Evolutionary conservation across 2,888 invertebrate genomes (phyloP).

Genomic region (Coremacera marginata): DNA sequence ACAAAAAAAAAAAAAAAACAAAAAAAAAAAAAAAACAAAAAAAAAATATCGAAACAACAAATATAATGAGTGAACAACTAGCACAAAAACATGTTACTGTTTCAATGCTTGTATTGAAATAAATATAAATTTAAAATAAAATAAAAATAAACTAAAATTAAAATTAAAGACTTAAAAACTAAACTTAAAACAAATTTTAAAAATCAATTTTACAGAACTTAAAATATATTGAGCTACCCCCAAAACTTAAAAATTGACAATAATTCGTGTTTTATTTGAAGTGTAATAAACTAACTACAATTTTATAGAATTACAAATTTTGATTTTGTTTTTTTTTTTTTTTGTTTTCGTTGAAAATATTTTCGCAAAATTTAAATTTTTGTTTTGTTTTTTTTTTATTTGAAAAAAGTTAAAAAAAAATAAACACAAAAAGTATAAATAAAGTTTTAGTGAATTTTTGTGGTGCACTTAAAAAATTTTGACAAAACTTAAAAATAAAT

Average conservation of each 20-base stretch:
- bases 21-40: background rate
- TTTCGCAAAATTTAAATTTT: background rate
- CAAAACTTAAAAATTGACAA: background rate
- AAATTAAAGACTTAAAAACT: background rate
- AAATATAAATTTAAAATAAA: background rate
- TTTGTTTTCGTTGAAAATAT: background rate
- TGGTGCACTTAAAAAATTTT: slow-evolving; percentile 10
- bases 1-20: background rate
- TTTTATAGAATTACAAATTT: slow-evolving; percentile 5
- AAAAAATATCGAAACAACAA: background rate
- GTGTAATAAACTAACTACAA: slow-evolving; percentile 6
- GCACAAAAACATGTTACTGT: background rate
- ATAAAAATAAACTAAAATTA: background rate
- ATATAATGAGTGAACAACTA: background rate
- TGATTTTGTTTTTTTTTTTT: background rate
- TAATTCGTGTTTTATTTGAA: slow-evolving; percentile 14
- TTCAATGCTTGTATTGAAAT: background rate
- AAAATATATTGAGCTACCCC: slow-evolving; percentile 30
- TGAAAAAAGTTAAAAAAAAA: slow-evolving; percentile 7
- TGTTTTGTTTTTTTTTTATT: background rate
- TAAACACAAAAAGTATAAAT: background rate
- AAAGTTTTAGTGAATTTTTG: slow-evolving; percentile 28
- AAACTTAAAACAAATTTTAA: background rate
- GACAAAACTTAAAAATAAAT: slow-evolving; percentile 1
- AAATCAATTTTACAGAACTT: background rate